These are phyloP conservation scores for Heteromurus nitidus DNA, from an alignment of 2,888 invertebrate species.

Conservation along the genomic window DNA sequence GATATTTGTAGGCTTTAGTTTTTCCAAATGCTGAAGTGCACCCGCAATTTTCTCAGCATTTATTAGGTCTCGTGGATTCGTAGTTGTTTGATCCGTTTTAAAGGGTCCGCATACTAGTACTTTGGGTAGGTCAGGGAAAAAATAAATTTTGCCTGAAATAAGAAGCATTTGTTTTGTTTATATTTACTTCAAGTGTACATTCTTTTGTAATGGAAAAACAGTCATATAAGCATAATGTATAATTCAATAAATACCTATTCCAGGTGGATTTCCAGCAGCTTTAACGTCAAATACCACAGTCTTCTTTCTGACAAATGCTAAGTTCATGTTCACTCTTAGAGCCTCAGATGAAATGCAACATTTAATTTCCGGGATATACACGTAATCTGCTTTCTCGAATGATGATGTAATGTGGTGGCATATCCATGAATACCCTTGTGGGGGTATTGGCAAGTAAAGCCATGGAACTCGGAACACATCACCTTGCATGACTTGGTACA, in stretches of 20 bases:
- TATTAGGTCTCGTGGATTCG: constrained; percentile 13
- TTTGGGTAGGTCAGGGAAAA: constrained; percentile 60
- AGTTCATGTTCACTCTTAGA: constrained; percentile 52
- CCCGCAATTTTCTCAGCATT: constrained; percentile 33
- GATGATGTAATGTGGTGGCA: constrained; percentile 51
- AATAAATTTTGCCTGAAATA: constrained; percentile 57
- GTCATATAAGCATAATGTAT: background rate
- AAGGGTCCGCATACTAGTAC: constrained; percentile 66
- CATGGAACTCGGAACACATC: constrained; percentile 57
- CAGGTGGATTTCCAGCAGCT: constrained; percentile 28
- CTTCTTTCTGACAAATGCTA: constrained; percentile 43
- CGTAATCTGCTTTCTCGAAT: constrained; percentile 44
- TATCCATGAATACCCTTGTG: constrained; percentile 59
- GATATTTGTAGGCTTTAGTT: constrained; percentile 29
- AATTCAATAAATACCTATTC: constrained; percentile 26
- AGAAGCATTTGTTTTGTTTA: background rate
- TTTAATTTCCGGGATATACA: constrained; percentile 62
- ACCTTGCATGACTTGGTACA: constrained; percentile 54
- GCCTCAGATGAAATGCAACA: constrained; percentile 56
- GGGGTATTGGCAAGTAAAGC: constrained; percentile 63
- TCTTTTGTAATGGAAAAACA: background rate
- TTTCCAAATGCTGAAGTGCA: constrained; percentile 45
- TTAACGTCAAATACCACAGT: constrained; percentile 44
- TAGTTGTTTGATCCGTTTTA: constrained; percentile 42
- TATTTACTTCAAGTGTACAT: too few relatives aligned